These are phyloP conservation scores for Troides helena DNA, from an alignment of 2,888 invertebrate genomes.

Conservation along the genomic window DNA sequence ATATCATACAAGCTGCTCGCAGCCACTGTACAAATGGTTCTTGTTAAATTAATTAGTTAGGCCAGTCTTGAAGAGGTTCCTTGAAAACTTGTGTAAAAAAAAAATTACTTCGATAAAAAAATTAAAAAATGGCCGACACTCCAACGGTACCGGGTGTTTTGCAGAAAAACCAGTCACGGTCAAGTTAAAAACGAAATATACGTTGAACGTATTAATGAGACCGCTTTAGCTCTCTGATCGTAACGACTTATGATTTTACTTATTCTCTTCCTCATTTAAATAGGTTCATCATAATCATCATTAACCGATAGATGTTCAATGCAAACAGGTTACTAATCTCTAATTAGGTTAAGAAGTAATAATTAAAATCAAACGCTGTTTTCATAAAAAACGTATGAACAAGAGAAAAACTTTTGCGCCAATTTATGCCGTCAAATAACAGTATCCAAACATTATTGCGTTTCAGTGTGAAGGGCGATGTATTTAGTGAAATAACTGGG, in stretches of 20 bases:
- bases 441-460: no score
- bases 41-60: no score
- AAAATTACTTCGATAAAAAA: constrained; percentile 41
- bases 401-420: no score
- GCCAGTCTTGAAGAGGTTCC: constrained; percentile 37
- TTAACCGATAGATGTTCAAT: not conserved
- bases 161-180: constrained; percentile 45
- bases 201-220: constrained; percentile 39
- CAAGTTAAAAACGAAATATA: constrained; percentile 39
- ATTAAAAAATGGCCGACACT: constrained; percentile 47
- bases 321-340: not conserved
- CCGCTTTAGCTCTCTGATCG: constrained; percentile 28
- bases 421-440: no score
- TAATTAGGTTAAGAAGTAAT: no score
- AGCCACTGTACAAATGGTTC: no score
- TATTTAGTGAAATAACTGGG: no score
- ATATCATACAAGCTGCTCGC: no score
- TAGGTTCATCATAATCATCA: not conserved
- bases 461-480: no score
- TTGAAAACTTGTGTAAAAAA: constrained; percentile 42
- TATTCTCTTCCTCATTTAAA: not conserved
- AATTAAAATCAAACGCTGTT: no score
- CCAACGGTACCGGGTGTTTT: constrained; percentile 48
- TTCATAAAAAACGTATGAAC: no score
- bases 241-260: constrained; percentile 7